Evolutionary conservation across 2,797 vertebrate genomes (phyloP), one percentile per base, ranked within the genome.

Genomic region (Acestrorhynchus altus): DNA sequence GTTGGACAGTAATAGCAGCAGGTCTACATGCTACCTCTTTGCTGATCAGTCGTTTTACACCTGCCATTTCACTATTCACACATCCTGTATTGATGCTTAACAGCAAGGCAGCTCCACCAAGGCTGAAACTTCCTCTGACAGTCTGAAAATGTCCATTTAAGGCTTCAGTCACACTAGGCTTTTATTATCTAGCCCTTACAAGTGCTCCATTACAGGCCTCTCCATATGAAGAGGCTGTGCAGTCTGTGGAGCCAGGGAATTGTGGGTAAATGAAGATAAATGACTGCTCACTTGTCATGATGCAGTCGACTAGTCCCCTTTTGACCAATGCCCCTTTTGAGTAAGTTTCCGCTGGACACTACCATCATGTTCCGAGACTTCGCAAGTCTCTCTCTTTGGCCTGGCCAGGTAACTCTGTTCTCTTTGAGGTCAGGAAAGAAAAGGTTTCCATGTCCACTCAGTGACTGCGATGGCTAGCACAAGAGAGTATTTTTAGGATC

Each of bases 381-480:
- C 88, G 85, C 90, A 81, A 90, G 88, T 91, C 90, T 92, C 91
- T 85, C 88, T 90, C 82, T n/a, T n/a, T 79, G 86, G 85, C 86
- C 78, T 28, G 52, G 70, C 86, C 89, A 81, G 51, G 85, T 91
- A 90, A 91, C 91, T 88, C 85, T 78, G 78, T 74, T 63, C 77
- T 78, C 71, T 61, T 69, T 47, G 67, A 87, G 90, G 90, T 93
- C 90, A 88, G 69, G 78, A 88, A 83, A 87, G 82, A 80, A 82
- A 87, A 59, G 92, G 88, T 78, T 72, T 74, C 35, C 2, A 31
- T 79, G 81, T 88, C 88, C 78, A 66, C 81, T 39, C 74, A 18
- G 72, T 52, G 77, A 82, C 79, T 85, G 77, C 52, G 60, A 80
- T 74, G 79, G 84, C 85, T 83, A 87, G 84, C 78, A 83, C 76